Percentiles rank a stretch among this genome's conserved stretches.
These are phyloP conservation scores for Drosophila kambysellisi DNA, from an alignment of 2,888 invertebrate genomes.

Conservation along the genomic window DNA sequence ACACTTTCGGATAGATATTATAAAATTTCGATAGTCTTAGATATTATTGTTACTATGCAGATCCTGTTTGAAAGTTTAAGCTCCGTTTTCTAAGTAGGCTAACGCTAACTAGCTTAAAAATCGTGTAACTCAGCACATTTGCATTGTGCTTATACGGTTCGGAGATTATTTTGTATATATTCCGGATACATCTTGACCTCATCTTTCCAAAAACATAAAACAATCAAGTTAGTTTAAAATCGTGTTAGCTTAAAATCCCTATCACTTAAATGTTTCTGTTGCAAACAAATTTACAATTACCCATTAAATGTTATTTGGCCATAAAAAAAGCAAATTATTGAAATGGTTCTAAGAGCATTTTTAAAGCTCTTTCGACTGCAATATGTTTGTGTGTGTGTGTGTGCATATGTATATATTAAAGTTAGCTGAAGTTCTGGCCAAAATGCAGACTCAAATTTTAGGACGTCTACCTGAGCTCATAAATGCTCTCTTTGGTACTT, in stretches of 20 bases:
- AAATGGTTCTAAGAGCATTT: constrained; percentile 33
- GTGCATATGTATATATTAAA: not conserved
- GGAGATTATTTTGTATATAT: not conserved
- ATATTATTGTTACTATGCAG: not conserved
- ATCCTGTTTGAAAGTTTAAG: not conserved
- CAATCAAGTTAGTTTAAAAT: not conserved
- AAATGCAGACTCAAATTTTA: constrained; percentile 23
- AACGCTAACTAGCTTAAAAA: not conserved
- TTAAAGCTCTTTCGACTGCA: constrained; percentile 4
- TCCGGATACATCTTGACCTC: not conserved
- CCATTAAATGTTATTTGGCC: constrained; percentile 4
- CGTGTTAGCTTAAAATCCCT: not conserved
- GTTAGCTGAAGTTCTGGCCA: constrained; percentile 11
- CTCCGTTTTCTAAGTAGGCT: not conserved
- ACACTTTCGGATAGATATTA: not conserved
- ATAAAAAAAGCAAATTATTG: constrained; percentile 17
- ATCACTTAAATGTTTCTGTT: not conserved
- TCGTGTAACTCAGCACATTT: not conserved
- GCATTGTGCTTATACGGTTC: not conserved
- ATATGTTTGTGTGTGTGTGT: not conserved
- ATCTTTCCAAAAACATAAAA: not conserved
- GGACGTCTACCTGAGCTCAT: constrained; percentile 58
- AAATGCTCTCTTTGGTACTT: constrained; percentile 53
- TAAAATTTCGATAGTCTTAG: constrained; percentile 5
- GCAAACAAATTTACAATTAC: constrained; percentile 5